phyloP scores from a whole-genome alignment of 2,797 vertebrate genomes.

The Diplodus puntazzo region DNA sequence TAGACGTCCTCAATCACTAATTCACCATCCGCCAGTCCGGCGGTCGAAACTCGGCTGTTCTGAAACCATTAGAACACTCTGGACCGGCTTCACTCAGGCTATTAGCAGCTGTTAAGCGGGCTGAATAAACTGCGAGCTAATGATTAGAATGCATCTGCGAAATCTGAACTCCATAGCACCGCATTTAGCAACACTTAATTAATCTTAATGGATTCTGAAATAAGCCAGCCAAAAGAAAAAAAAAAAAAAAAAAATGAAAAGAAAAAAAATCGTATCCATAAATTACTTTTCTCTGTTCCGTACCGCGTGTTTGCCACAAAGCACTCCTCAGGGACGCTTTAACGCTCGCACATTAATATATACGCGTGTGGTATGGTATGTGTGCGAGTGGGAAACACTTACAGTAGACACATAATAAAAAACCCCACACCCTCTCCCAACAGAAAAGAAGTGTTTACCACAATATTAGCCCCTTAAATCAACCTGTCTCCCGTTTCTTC shows the following conservation, averaged over 20 bases:
- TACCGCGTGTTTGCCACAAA: constrained; percentile 62
- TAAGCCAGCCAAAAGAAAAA: constrained; percentile 80
- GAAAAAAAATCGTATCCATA: constrained; percentile 79
- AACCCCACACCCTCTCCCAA: constrained; percentile 1
- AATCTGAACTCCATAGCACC: constrained; percentile 74
- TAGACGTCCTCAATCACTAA: constrained; percentile 56
- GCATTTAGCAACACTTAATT: constrained; percentile 82
- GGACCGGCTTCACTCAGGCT: constrained; percentile 69
- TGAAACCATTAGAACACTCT: constrained; percentile 72
- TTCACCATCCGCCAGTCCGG: constrained; percentile 45
- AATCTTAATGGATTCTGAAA: constrained; percentile 85
- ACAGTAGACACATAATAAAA: constrained; percentile 9
- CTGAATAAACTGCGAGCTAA: constrained; percentile 72
- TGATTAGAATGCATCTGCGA: constrained; percentile 80
- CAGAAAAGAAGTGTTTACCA: constrained; percentile 39
- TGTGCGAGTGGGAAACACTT: constrained; percentile 31
- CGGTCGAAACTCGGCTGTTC: constrained; percentile 55
- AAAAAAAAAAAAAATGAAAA: constrained; percentile 81
- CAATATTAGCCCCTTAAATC: constrained; percentile 63
- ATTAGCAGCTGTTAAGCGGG: constrained; percentile 76
- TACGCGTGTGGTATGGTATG: constrained; percentile 43
- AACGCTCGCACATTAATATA: constrained; percentile 56
- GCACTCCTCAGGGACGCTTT: constrained; percentile 60
- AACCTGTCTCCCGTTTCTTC: constrained; percentile 26
- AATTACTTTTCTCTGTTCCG: constrained; percentile 75